Base-by-base conservation (phyloP, 2,797 vertebrate species). In the Rallus crepitans region DNA sequence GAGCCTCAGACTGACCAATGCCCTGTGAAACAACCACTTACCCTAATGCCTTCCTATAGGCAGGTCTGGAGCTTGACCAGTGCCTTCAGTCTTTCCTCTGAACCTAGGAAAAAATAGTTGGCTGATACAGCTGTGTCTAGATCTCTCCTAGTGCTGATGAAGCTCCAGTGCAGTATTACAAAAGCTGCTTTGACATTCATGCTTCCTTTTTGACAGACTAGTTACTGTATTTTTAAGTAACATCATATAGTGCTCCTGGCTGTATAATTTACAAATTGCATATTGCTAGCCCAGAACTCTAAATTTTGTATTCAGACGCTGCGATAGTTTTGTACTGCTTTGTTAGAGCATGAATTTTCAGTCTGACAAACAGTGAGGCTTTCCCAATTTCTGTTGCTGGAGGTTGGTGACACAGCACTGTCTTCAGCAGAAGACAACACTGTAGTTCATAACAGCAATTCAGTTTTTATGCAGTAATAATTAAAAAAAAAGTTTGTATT, bases 401-500 rank as follows among this genome's bases (percentile, higher is more conserved):
- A 86, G 42, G 12, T 68, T 65, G 55, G 50, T 28, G 31, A 27
- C 15, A 27, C 24, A 60, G 72, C 53, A 14, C 18, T 75, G 33
- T 19, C 40, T 37, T 79, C 79, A 28, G 60, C 72, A 85, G 66
- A 91, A 87, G 68, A 71, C 16, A 89, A 20, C 19, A 4, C 52
- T 78, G 68, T 25, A 57, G 20, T 12, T 64, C 35, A 5, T 40
- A 40, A 19, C 13, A 57, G 76, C 27, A 57, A 31, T 71, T 84
- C 52, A 45, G 63, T 8, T n/a, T 89, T 63, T 75, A 61, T 84
- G 61, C 52, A 71, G 48, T 79, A 77, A 60, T 91, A 94, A 82
- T 92, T 87, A 68, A 93, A 87, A 42, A 86, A 87, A 95, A 84
- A 72, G 50, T 4, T 64, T 71, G 24, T 73, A 86, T 96, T 95